Conservation (phyloP, 92 coral and sea anemone genomes). For the Scolanthus callimorphus region DNA sequence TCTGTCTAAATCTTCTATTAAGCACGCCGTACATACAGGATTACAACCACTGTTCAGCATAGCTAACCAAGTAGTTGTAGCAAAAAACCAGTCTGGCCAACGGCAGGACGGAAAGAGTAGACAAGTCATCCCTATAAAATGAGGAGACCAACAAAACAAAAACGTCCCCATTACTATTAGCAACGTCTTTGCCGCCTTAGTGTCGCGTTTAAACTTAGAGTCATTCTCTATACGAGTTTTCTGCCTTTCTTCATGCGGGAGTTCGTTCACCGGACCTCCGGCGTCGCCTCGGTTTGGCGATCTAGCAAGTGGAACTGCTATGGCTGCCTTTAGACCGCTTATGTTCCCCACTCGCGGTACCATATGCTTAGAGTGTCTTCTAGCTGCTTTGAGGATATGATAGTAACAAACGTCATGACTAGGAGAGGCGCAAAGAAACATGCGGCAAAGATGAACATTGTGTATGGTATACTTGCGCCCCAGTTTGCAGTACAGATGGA, state of each 20-base stretch:
- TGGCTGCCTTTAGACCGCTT: slow-evolving; percentile 51
- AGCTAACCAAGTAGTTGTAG: slow-evolving; percentile 88
- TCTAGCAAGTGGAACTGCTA: slow-evolving; percentile 36
- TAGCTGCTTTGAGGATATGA: slow-evolving; percentile 75
- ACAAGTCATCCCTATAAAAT: slow-evolving; percentile 86
- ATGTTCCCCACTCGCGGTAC: slow-evolving; percentile 63
- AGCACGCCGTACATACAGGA: slow-evolving; percentile 83
- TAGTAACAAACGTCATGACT: slow-evolving; percentile 76
- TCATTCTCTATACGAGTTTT: slow-evolving; percentile 38
- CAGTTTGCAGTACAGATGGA: slow-evolving; percentile 85
- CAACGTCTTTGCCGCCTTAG: slow-evolving; percentile 80
- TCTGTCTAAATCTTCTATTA: slow-evolving; percentile 72
- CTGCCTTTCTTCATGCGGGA: slow-evolving; percentile 14
- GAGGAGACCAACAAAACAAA: slow-evolving; percentile 79
- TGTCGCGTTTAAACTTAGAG: slow-evolving; percentile 60
- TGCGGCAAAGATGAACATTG: slow-evolving; percentile 71
- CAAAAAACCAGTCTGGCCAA: slow-evolving; percentile 85
- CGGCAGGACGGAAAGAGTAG: slow-evolving; percentile 55
- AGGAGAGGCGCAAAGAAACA: slow-evolving; percentile 63
- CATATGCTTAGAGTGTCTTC: slow-evolving; percentile 53
- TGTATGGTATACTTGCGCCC: slow-evolving; percentile 65
- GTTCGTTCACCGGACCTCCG: slow-evolving; percentile 1
- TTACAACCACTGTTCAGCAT: slow-evolving; percentile 90
- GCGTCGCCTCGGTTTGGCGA: slow-evolving; percentile 11
- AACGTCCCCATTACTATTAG: slow-evolving; percentile 86